Conservation (phyloP, 2,888 invertebrate species). For the Drosophila percnosoma region DNA sequence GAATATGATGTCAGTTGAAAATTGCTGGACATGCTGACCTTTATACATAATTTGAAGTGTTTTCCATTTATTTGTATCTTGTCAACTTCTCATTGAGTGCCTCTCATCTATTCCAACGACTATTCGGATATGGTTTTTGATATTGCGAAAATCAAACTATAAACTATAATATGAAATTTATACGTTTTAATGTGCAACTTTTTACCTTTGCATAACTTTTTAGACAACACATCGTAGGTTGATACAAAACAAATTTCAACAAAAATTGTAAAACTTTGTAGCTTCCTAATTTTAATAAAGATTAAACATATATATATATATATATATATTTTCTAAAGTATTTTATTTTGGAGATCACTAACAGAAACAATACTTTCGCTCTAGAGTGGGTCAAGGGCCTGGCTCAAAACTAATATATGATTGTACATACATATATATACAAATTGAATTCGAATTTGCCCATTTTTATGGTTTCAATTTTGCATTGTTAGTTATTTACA, state of each 20-base stretch:
- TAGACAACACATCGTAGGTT: constrained; percentile 64
- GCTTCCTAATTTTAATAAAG: constrained; percentile 77
- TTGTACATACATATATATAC: background rate
- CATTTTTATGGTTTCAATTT: constrained; percentile 29
- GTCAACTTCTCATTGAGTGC: constrained; percentile 40
- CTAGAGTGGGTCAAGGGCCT: background rate
- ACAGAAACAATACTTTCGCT: background rate
- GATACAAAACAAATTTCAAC: constrained; percentile 37
- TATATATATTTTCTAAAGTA: background rate
- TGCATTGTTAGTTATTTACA: constrained; percentile 50
- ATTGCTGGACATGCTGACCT: background rate
- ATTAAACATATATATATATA: constrained; percentile 36
- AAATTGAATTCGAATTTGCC: background rate
- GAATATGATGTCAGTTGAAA: constrained; percentile 9
- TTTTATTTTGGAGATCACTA: background rate
- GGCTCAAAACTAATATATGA: background rate
- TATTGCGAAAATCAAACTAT: constrained; percentile 26
- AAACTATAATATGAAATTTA: constrained; percentile 16
- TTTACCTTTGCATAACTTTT: constrained; percentile 71
- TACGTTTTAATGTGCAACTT: constrained; percentile 69
- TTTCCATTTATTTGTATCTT: constrained; percentile 10
- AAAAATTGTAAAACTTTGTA: constrained; percentile 72
- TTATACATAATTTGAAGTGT: constrained; percentile 1
- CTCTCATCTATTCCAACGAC: constrained; percentile 41
- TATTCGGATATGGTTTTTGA: constrained; percentile 21